phyloP scores from a whole-genome alignment of 2,888 invertebrate species.

The Sialis lutaria region DNA sequence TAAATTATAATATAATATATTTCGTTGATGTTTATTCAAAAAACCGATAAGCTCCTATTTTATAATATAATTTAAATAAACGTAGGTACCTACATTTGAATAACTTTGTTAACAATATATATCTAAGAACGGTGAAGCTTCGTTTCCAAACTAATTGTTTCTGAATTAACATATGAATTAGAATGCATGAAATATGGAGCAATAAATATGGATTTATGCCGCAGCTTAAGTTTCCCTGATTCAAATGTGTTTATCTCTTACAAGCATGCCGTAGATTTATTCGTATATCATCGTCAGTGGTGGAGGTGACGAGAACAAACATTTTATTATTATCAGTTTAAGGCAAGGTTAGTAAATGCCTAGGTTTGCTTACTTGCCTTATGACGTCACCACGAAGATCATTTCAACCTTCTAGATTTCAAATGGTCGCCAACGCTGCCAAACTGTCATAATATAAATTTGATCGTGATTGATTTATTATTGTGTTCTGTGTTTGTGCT shows the following conservation, averaged over 20 bases:
- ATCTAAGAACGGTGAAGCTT: not conserved
- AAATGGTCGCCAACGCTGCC: too few species aligned
- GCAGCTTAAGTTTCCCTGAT: conserved; percentile 6
- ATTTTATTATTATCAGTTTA: too few species aligned
- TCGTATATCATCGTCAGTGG: not conserved
- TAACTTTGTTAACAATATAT: too few species aligned
- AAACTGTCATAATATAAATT: too few species aligned
- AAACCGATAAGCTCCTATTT: not conserved
- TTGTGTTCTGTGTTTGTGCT: too few species aligned
- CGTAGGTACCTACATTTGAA: too few species aligned
- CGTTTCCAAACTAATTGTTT: conserved; percentile 35
- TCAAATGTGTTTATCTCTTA: conserved; percentile 6
- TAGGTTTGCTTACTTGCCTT: too few species aligned
- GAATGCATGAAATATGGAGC: conserved; percentile 62
- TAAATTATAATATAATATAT: not conserved
- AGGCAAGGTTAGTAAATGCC: too few species aligned
- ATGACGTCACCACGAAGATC: too few species aligned
- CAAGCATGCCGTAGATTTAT: conserved; percentile 2
- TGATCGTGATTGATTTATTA: too few species aligned
- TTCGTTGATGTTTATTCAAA: not conserved
- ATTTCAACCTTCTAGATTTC: too few species aligned
- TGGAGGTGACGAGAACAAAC: not conserved
- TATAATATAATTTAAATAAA: too few species aligned
- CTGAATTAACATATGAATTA: conserved; percentile 70
- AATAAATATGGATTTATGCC: conserved; percentile 56